Base-by-base conservation (phyloP, 2,888 invertebrate species). In the Atherix ibis region DNA sequence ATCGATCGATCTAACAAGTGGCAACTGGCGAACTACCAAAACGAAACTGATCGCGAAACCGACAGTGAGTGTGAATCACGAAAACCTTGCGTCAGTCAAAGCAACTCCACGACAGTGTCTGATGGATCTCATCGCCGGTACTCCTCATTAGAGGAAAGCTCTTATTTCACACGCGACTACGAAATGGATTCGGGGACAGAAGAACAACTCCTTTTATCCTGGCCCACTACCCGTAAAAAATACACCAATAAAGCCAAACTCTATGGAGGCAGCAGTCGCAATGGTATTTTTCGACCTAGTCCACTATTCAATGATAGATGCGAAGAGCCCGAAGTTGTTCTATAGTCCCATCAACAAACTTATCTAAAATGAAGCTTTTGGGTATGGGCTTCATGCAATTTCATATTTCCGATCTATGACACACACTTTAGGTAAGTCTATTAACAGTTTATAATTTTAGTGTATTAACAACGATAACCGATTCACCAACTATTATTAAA, bases 141-240 rank as follows among this genome's bases (percentile, higher is more conserved):
- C 45, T 53, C 58, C 43, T 55, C 55, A 13, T 43, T 63, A 35
- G 63, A 64, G 35, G 53, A 53, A 36, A 25, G 40, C 16, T 38
- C 39, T 32, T 35, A 32, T 27, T 54, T 55, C 8, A 55, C 44
- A 52, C 17, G 59, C 58, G 40, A 56, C 48, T 34, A 51, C 10
- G 53, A 35, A 52, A 31, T 37, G 8, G 43, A 36, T 19, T 37
- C 40, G n/a, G 40, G 37, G 15, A 40, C 64, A 5, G 67, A 67
- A 36, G 68, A 71, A 46, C 63, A 66, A 40, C 50, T 66, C 15
- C 55, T 71, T 26, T 60, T 72, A 28, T 66, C 68, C 16, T 73
- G 71, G 72, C 68, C 70, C 19, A 46, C 52, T 5, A 52, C 54
- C 22, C 54, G 55, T 41, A 51, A 47, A 43, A 49, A 44, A 44